phyloP scores from a whole-genome alignment of 2,797 vertebrate genomes.

The Paratrypauchen microcephalus region DNA sequence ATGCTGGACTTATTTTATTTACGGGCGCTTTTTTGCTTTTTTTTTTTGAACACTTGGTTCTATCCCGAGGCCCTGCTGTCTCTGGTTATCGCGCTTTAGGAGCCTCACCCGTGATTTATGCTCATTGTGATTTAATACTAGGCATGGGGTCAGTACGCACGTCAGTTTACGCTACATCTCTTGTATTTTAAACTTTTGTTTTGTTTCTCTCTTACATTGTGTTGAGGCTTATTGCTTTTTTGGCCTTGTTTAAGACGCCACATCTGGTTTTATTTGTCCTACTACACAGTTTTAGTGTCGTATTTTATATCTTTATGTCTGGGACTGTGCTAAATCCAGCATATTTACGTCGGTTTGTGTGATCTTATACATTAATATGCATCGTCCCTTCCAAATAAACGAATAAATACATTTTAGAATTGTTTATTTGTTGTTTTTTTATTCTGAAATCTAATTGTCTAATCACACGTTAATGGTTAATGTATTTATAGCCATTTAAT shows the following conservation, averaged over 20 bases:
- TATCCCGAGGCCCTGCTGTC: constrained; percentile 16
- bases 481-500: too few species aligned
- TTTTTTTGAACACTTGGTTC: constrained; percentile 39
- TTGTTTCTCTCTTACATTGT: not conserved
- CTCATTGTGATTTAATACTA: not conserved
- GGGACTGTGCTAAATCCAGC: too few species aligned
- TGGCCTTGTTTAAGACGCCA: not conserved
- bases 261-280: not conserved
- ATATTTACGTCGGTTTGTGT: too few species aligned
- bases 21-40: constrained; percentile 34
- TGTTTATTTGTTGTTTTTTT: too few species aligned
- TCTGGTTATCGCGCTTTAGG: not conserved
- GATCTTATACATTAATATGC: too few species aligned
- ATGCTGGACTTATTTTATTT: constrained; percentile 48
- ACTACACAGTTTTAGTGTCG: too few species aligned
- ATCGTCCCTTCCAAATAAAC: too few species aligned
- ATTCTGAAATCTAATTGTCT: not conserved
- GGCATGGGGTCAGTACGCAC: not conserved
- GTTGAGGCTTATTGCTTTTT: not conserved
- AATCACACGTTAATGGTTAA: not conserved
- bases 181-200: not conserved
- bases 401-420: too few species aligned
- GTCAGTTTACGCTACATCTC: not conserved
- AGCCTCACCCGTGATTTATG: constrained; percentile 1
- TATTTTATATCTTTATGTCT: too few species aligned